Percentiles rank a stretch among this genome's conserved stretches.
Evolutionary conservation across 1,140 invertebrate genomes (phyloP).

Genomic region (Plodia interpunctella): DNA sequence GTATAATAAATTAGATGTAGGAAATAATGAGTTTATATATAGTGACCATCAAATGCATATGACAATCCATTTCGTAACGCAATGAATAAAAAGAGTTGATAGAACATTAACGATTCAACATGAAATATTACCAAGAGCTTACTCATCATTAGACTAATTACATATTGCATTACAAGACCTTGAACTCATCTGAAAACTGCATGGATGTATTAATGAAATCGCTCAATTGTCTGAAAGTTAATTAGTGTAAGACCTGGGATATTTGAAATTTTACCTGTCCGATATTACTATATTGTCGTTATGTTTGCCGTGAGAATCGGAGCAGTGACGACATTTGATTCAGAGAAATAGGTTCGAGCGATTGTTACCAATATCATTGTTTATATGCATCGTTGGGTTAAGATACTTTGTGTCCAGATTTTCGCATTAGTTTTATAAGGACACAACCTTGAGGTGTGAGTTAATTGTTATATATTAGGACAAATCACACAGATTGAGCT

Average conservation of each 20-base stretch:
- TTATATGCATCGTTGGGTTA: background rate
- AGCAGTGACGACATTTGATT: background rate
- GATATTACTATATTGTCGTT: background rate
- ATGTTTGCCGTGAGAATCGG: conserved; percentile 1
- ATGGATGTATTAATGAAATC: background rate
- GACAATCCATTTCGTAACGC: background rate
- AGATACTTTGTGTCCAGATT: background rate
- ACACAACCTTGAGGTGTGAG: background rate
- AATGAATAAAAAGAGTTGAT: background rate
- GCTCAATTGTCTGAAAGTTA: conserved; percentile 2
- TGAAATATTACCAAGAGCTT: background rate
- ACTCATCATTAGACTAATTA: background rate
- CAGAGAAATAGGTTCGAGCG: background rate
- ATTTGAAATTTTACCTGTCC: background rate
- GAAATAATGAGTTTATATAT: too few relatives aligned
- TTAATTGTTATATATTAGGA: too few relatives aligned
- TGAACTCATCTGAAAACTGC: background rate
- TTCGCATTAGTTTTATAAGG: background rate
- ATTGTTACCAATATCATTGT: background rate
- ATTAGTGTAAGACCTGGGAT: background rate
- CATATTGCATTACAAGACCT: background rate
- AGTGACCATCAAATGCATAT: too few relatives aligned
- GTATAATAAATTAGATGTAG: too few relatives aligned
- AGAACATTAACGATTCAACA: background rate
- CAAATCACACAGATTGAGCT: too few relatives aligned